Evolutionary conservation across 2,113 vertebrate species (phyloP), one percentile per base, ranked within the genome.

Genomic region (Heterotis niloticus): DNA sequence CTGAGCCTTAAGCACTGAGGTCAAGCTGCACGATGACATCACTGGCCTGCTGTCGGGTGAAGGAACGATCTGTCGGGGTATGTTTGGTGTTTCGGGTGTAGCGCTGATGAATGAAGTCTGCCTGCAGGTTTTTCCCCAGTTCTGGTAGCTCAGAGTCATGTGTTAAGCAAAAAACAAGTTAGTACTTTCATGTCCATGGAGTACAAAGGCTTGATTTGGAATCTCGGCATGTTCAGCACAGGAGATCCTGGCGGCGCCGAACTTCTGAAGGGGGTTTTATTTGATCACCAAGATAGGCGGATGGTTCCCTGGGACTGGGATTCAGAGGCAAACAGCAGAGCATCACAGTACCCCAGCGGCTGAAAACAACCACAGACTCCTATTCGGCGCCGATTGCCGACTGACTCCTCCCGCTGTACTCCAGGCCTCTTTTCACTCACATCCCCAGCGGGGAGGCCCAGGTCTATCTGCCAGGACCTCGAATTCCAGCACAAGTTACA

Each of bases 401-500:
- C 34, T 7, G 2, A 7, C 7, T 44, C 34, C 34, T 44, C 34
- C n/a, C n/a, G n/a, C n/a, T n/a, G n/a, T n/a, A 81, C 75, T 82
- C 80, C 86, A 87, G 84, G 34, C 34, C 34, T 44, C 34, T 2
- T 44, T 44, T 44, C 34, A 7, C 34, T 44, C 34, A 7, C 34
- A 44, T 44, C 34, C 34, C 34, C 34, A 44, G 2, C 7, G 34
- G 68, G 7, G 34, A 44, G 34, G 34, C 34, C 34, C 34, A 7
- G 34, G 2, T 44, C 34, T 44, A 7, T 44, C 34, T 44, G 34
- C 34, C 34, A 44, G 34, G 34, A 44, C 3, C 34, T 44, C 34
- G 7, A 44, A 44, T 87, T 90, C 88, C 85, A 88, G 67, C 83
- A 85, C 82, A 78, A 85, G 86, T 87, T 81, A 83, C 76, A n/a